phyloP scores from a whole-genome alignment of 2,888 invertebrate genomes.

The Laothoe populi region DNA sequence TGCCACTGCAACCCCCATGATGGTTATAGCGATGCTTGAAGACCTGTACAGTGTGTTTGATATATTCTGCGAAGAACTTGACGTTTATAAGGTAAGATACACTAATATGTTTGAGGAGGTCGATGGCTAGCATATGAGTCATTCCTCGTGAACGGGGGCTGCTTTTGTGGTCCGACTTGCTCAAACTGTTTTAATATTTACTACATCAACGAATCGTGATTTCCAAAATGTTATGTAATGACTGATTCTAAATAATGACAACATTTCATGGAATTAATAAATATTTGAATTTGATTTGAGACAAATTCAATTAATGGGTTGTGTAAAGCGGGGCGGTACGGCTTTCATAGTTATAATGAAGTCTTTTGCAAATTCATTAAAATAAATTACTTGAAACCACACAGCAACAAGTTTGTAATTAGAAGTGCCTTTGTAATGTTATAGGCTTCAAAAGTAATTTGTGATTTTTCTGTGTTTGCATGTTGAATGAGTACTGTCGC shows the following conservation, averaged over 20 bases:
- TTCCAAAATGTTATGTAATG: no score
- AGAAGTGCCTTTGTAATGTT: not conserved
- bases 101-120: no score
- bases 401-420: not conserved
- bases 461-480: not conserved
- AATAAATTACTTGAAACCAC: not conserved
- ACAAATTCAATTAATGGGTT: not conserved
- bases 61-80: conserved; percentile 95
- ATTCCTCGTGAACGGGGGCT: no score
- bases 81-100: conserved; percentile 94
- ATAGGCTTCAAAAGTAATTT: not conserved
- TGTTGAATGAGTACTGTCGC: no score
- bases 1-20: conserved; percentile 96
- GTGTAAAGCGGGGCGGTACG: not conserved
- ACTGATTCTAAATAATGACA: no score
- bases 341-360: not conserved
- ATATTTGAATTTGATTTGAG: no score
- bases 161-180: no score
- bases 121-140: no score
- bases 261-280: no score
- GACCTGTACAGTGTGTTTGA: conserved; percentile 97
- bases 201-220: no score
- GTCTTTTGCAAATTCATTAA: not conserved
- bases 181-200: no score
- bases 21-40: conserved; percentile 97